Percentiles rank a stretch among this genome's conserved stretches.
phyloP scores from a whole-genome alignment of 2,888 invertebrate species.

The Drosophila pegasa region DNA sequence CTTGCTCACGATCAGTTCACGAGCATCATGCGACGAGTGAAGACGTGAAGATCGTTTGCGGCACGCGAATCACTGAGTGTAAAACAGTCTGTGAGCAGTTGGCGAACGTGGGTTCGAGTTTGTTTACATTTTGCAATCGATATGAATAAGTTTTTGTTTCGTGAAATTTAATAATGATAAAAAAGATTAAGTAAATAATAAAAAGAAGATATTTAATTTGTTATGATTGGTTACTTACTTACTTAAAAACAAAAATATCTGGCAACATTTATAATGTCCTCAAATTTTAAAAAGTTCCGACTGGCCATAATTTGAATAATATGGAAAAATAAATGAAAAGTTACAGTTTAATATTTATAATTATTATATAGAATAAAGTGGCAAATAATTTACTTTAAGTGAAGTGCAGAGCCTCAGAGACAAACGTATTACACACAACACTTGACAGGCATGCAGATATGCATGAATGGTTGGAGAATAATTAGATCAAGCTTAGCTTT shows the following conservation, averaged over 20 bases:
- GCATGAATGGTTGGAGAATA: neutral
- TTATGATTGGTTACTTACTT: neutral
- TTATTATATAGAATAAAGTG: neutral
- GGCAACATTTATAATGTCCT: neutral
- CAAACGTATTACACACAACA: no score
- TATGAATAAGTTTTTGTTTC: neutral
- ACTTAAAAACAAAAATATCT: neutral
- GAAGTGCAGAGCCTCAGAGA: neutral
- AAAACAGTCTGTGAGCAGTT: constrained; percentile 11
- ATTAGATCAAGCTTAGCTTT: neutral
- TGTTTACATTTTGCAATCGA: constrained; percentile 24
- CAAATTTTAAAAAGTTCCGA: no score
- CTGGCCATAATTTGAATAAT: no score
- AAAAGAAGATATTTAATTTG: neutral
- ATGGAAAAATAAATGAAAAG: neutral
- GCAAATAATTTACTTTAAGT: neutral
- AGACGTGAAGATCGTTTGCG: constrained; percentile 40
- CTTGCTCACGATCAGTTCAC: constrained; percentile 48
- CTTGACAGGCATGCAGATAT: neutral
- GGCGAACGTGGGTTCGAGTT: constrained; percentile 22
- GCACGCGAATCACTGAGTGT: constrained; percentile 4
- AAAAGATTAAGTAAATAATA: neutral
- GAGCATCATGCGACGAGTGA: constrained; percentile 45
- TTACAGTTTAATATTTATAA: neutral
- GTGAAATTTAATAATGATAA: neutral